Evolutionary conservation across 2,113 vertebrate genomes (phyloP), one percentile per base, ranked within the genome.

Genomic region (Entosphenus tridentatus): DNA sequence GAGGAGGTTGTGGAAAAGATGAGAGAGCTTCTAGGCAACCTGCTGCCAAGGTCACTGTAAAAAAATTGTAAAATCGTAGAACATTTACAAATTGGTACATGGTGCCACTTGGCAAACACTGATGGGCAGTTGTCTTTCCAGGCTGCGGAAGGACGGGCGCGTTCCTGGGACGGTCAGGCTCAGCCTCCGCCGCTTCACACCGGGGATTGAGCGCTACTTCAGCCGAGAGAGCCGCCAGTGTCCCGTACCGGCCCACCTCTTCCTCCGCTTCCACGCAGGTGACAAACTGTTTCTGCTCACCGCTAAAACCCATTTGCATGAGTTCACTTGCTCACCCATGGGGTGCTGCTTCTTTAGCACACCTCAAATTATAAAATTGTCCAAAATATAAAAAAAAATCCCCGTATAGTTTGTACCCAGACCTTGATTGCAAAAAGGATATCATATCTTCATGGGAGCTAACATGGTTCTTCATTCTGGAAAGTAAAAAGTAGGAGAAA

Each of bases 181-280:
- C 62, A 65, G n/a, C n/a, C n/a, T 65, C 62, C 62, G 62, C 62
- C 62, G 62, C 9, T n/a, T 21, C n/a, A 39, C 39, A 39, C 39
- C 39, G 39, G 39, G 39, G 39, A 39, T 39, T 39, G 39, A 39
- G 39, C 39, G 39, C 39, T 39, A 39, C 39, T 65, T 65, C 10
- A 9, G 9, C 21, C 62, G 62, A 18, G 62, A 65, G 62, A 65
- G 62, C 62, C 62, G 62, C n/a, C 62, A 65, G 62, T 65, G 62
- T 65, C 62, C 62, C 8, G 9, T 65, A n/a, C 62, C 62, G 18
- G 18, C 62, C 62, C 39, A 39, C 39, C 39, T 39, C 5, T 39
- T 39, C 39, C 39, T 39, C 39, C 39, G 39, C 39, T 39, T 39
- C 39, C 39, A 39, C 39, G 6, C 39, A 39, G 39, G 39, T 39